Percentiles rank a stretch among this genome's conserved stretches.
Conservation (phyloP, 2,888 invertebrate species). For the Volucella zonaria region DNA sequence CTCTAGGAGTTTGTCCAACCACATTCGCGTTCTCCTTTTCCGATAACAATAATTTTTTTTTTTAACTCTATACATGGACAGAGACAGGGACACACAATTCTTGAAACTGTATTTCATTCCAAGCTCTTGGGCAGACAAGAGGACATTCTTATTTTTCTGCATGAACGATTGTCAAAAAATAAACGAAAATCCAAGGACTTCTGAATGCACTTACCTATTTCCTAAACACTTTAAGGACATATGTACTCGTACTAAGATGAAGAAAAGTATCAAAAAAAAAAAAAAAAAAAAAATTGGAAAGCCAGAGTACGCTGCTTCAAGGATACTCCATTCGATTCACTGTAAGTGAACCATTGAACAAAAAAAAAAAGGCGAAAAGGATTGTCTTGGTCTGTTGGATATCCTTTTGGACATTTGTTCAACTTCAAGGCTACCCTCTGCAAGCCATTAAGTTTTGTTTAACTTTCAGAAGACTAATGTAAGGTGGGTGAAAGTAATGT, state of each 20-base stretch:
- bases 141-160: slow-evolving; percentile 65
- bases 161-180: slow-evolving; percentile 59
- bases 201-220: slow-evolving; percentile 53
- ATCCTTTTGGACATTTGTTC: slow-evolving; percentile 21
- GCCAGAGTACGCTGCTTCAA: neutral
- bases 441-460: slow-evolving; percentile 33
- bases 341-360: slow-evolving; percentile 41
- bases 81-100: slow-evolving; percentile 25
- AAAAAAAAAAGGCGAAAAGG: slow-evolving; percentile 7
- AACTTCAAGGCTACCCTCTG: slow-evolving; percentile 6
- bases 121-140: slow-evolving; percentile 54
- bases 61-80: slow-evolving; percentile 23
- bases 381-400: slow-evolving; percentile 56
- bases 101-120: slow-evolving; percentile 39
- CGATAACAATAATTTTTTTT: slow-evolving; percentile 38
- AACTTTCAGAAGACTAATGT: neutral
- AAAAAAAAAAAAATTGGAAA: neutral
- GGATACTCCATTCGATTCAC: slow-evolving; percentile 38
- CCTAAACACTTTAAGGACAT: slow-evolving; percentile 47
- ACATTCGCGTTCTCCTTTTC: slow-evolving; percentile 8
- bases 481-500: too few relatives aligned
- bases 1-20: neutral
- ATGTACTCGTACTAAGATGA: slow-evolving; percentile 53
- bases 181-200: neutral
- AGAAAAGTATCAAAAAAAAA: slow-evolving; percentile 31